These are phyloP conservation scores for Enteromius anoplus DNA, from an alignment of 2,797 vertebrate species.

Conservation along the genomic window DNA sequence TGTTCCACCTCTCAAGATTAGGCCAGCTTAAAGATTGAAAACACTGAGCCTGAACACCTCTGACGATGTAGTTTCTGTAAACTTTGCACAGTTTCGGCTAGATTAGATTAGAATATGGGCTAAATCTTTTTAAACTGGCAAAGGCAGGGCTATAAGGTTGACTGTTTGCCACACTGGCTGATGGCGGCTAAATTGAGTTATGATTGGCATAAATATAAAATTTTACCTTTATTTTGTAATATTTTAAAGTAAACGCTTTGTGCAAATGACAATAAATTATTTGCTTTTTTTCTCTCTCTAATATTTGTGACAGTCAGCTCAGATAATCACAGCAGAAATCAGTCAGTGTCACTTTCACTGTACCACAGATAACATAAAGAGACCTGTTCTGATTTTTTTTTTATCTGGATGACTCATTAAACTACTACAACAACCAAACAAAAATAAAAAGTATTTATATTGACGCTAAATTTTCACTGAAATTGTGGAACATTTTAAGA, in stretches of 20 bases:
- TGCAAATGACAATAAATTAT: not conserved
- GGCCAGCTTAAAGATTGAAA: slow-evolving; percentile 44
- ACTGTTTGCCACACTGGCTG: not conserved
- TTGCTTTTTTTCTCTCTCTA: not conserved
- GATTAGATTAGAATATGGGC: not conserved
- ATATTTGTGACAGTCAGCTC: not conserved
- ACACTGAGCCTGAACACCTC: slow-evolving; percentile 39
- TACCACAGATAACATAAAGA: not conserved
- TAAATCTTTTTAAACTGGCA: not conserved
- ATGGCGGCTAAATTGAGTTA: not conserved
- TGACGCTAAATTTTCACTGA: not conserved
- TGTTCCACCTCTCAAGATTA: slow-evolving; percentile 51
- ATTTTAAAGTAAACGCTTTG: not conserved
- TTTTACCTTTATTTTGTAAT: not conserved
- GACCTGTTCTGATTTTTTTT: not conserved
- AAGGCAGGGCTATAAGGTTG: not conserved
- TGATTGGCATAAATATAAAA: not conserved
- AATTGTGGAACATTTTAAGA: not conserved
- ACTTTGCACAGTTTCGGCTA: slow-evolving; percentile 32
- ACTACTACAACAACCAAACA: not conserved
- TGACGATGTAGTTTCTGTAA: slow-evolving; percentile 36
- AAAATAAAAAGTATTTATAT: not conserved
- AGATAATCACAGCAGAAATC: not conserved
- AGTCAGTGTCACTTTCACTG: not conserved
- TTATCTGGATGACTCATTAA: not conserved